Evolutionary conservation across 2,113 vertebrate genomes (phyloP), one percentile per base, ranked within the genome.

Genomic region (Sardina pilchardus): DNA sequence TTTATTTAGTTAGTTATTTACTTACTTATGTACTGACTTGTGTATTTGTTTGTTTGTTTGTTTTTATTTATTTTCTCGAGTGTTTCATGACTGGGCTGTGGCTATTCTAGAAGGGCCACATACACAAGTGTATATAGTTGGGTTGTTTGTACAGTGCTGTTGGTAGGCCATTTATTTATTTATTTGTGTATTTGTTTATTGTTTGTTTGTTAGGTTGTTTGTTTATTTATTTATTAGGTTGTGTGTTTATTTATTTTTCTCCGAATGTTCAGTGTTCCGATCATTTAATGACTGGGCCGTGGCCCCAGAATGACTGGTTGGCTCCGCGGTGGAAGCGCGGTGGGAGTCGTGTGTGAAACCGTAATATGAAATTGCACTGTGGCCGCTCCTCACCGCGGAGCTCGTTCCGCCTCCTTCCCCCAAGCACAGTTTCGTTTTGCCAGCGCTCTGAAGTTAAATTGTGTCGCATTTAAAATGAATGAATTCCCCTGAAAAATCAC

Each of bases 401-500:
- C 34, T 71, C n/a, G 2, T 21, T 26, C n/a, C 9, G 24, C 24
- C 30, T 10, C 30, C 26, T 24, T 19, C 53, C 53, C 19, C 19
- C 71, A 78, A 36, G 71, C 71, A 36, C 71, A 78, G 17, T 78
- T 78, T 39, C 71, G 19, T 36, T 78, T 36, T 78, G 71, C 71
- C 63, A 67, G 30, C 63, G 2, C 63, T 67, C 63, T 14, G 8
- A 30, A 67, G 63, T 30, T 67, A 30, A 78, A 78, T 78, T 78
- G 71, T 34, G 12, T 78, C 71, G 71, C 71, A 78, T 78, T 78
- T 78, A 78, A 78, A 78, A 78, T 78, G 71, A 36, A 78, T 78
- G 71, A 78, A 78, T 78, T 78, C 71, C 71, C 71, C 30, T 78
- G 71, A 78, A 78, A 34, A 78, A 78, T 78, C 71, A 78, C 71